Evolutionary conservation across 1,140 invertebrate genomes (phyloP).

Genomic region (Teleogryllus occipitalis): DNA sequence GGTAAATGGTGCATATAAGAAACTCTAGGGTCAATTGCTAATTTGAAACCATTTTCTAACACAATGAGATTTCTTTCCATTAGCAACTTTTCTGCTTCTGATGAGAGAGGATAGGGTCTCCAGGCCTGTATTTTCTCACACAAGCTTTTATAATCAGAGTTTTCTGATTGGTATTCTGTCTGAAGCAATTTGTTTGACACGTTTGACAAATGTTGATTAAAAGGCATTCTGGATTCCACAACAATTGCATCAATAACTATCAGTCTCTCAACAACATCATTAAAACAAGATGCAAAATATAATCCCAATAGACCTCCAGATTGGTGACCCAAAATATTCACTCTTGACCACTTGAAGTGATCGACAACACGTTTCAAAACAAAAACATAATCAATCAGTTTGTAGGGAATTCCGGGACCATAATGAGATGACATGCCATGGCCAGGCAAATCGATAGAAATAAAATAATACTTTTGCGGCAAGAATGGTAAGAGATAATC

Average conservation of each 20-base stretch:
- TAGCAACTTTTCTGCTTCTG: neutral
- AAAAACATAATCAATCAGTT: slow-evolving; percentile 39
- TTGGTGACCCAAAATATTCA: slow-evolving; percentile 49
- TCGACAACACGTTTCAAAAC: slow-evolving; percentile 44
- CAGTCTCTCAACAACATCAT: slow-evolving; percentile 41
- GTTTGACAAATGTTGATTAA: neutral
- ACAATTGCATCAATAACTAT: slow-evolving; percentile 44
- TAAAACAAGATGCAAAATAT: slow-evolving; percentile 40
- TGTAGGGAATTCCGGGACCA: slow-evolving; percentile 40
- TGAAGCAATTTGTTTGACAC: neutral
- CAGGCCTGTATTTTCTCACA: neutral
- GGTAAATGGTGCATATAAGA: neutral
- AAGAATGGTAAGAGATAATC: slow-evolving; percentile 50
- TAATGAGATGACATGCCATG: slow-evolving; percentile 58
- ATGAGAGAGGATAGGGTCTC: neutral
- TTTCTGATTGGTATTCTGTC: neutral
- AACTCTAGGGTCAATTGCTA: neutral
- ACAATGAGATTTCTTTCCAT: neutral
- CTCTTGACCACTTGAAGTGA: slow-evolving; percentile 46
- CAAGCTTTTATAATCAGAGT: neutral
- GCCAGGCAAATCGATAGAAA: slow-evolving; percentile 58
- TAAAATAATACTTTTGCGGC: slow-evolving; percentile 46
- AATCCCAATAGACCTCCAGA: slow-evolving; percentile 41
- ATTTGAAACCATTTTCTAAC: neutral
- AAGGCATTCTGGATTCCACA: neutral